phyloP scores from a whole-genome alignment of 1,140 invertebrate genomes.

The Brachionus rubens region DNA sequence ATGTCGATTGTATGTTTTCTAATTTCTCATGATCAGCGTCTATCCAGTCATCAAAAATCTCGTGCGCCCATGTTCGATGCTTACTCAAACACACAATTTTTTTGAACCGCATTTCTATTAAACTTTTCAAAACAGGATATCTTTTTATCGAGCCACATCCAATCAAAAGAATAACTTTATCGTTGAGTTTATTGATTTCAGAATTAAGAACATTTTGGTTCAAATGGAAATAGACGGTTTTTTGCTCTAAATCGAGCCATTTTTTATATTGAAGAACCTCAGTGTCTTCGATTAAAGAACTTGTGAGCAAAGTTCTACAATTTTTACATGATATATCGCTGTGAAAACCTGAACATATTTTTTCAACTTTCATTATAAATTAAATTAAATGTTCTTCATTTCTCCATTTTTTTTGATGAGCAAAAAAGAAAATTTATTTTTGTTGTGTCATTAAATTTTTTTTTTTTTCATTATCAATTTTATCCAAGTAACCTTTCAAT shows the following conservation, averaged over 20 bases:
- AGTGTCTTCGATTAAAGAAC: no score
- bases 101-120: neutral
- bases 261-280: no score
- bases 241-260: neutral
- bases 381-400: no score
- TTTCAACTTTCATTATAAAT: no score
- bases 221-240: neutral
- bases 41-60: slow-evolving; percentile 37
- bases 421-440: no score
- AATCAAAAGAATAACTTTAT: neutral
- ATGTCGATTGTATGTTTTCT: neutral
- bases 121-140: neutral
- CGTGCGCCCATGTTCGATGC: neutral
- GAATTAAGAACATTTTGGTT: neutral
- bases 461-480: no score
- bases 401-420: no score
- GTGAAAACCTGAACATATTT: no score
- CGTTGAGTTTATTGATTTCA: neutral
- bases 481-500: slow-evolving; percentile 16
- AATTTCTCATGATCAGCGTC: neutral
- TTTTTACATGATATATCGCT: no score
- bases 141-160: slow-evolving; percentile 1
- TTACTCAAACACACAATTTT: slow-evolving; percentile 11
- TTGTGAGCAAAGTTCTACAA: no score
- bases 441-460: no score